Evolutionary conservation across 2,113 vertebrate species (phyloP).

Genomic region (Eudorcas thomsonii): DNA sequence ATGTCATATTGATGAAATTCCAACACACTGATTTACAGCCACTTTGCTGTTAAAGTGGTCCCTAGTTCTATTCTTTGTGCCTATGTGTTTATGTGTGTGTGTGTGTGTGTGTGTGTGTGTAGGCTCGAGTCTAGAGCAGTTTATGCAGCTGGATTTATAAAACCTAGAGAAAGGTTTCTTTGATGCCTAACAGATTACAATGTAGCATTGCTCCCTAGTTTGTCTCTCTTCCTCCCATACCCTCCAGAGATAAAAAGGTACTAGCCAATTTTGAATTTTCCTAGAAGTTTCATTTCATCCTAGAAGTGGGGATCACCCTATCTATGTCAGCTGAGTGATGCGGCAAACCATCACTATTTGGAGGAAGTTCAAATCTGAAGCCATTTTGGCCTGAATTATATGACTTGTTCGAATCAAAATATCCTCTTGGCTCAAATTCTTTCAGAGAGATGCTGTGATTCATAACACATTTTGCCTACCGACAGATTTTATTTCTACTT

Average conservation of each 20-base stretch:
- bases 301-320: not conserved
- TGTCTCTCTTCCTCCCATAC: not conserved
- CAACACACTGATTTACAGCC: slow-evolving; percentile 56
- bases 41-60: slow-evolving; percentile 70
- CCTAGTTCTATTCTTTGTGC: not conserved
- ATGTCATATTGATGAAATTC: slow-evolving; percentile 78
- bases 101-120: not conserved
- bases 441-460: not conserved
- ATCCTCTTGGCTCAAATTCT: not conserved
- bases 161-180: slow-evolving; percentile 47
- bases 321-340: not conserved
- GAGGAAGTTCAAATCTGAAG: not conserved
- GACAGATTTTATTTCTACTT: not conserved
- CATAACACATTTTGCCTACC: not conserved
- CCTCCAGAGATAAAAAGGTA: not conserved
- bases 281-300: not conserved
- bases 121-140: slow-evolving; percentile 53
- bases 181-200: slow-evolving; percentile 30
- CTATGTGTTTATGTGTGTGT: not conserved
- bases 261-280: not conserved
- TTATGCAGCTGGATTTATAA: slow-evolving; percentile 61
- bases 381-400: not conserved
- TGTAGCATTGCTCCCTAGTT: not conserved
- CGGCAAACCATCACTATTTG: not conserved
- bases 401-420: not conserved